A percentile compares a stretch with the other conserved stretches of the same genome.
phyloP scores from a whole-genome alignment of 1,140 invertebrate genomes.

The Euwallacea fornicatus region DNA sequence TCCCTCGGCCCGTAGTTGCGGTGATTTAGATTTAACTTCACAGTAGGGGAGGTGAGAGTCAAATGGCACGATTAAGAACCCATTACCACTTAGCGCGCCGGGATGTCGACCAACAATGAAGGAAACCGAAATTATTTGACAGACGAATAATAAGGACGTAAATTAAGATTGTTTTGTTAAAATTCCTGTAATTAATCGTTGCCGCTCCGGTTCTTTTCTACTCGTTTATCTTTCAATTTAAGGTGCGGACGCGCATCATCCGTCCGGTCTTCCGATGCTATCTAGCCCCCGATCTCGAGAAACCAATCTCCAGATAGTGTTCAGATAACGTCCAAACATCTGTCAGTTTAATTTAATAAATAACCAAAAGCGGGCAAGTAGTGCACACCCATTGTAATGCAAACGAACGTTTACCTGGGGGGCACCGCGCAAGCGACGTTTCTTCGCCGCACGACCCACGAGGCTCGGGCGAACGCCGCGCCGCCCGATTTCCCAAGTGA shows the following conservation, averaged over 20 bases:
- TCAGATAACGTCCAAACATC: constrained; percentile 29
- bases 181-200: not conserved
- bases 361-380: constrained; percentile 31
- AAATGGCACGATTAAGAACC: constrained; percentile 45
- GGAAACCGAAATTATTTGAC: constrained; percentile 43
- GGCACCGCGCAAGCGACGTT: too few species aligned
- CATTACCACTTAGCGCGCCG: constrained; percentile 47
- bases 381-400: constrained; percentile 28
- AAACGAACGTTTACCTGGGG: constrained; percentile 7
- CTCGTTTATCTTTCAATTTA: constrained; percentile 13
- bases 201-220: too few species aligned
- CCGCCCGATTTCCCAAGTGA: too few species aligned
- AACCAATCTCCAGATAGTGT: constrained; percentile 28
- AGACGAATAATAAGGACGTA: constrained; percentile 37
- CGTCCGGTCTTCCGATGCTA: constrained; percentile 7
- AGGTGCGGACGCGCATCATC: constrained; percentile 21
- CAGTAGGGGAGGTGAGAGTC: constrained; percentile 47
- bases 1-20: not conserved
- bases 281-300: constrained; percentile 11
- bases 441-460: too few species aligned
- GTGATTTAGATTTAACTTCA: constrained; percentile 26
- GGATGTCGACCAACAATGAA: constrained; percentile 50
- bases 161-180: not conserved
- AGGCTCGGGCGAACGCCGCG: too few species aligned
- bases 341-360: constrained; percentile 37